Evolutionary conservation across 1,140 invertebrate species (phyloP).

Genomic region (Stegodyphus mimosarum): DNA sequence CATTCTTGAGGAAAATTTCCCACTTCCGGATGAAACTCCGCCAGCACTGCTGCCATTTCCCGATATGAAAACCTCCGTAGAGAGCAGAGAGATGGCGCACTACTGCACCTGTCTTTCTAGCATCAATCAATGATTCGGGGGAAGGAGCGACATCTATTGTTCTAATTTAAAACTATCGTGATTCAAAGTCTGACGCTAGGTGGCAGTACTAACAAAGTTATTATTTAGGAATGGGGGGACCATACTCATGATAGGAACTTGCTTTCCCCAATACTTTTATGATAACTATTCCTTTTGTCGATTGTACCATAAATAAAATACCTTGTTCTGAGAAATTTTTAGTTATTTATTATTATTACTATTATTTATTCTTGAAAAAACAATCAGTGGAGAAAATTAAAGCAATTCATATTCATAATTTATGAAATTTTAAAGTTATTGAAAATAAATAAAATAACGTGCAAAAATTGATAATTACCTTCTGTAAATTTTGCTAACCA

Average conservation of each 20-base stretch:
- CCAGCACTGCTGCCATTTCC: background rate
- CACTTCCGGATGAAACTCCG: background rate
- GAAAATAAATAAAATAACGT: too few species aligned
- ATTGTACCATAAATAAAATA: too few species aligned
- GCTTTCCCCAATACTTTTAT: background rate
- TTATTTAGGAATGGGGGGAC: background rate
- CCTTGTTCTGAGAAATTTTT: too few species aligned
- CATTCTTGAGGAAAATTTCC: background rate
- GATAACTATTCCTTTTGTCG: too few species aligned
- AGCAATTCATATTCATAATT: too few species aligned
- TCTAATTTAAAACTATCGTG: background rate
- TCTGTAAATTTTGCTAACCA: too few species aligned
- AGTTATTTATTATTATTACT: too few species aligned
- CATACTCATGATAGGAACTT: background rate
- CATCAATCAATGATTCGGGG: background rate
- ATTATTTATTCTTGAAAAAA: too few species aligned
- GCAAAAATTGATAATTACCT: too few species aligned
- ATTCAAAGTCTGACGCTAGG: background rate
- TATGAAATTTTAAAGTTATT: too few species aligned
- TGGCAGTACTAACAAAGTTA: background rate
- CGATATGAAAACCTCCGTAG: background rate
- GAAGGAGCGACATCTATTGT: background rate
- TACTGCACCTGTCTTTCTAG: constrained; percentile 4
- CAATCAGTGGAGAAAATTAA: too few species aligned
- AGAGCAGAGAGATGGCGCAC: constrained; percentile 8